Conservation (phyloP, 2,113 vertebrate species). For the Sarotherodon lohbergeri region DNA sequence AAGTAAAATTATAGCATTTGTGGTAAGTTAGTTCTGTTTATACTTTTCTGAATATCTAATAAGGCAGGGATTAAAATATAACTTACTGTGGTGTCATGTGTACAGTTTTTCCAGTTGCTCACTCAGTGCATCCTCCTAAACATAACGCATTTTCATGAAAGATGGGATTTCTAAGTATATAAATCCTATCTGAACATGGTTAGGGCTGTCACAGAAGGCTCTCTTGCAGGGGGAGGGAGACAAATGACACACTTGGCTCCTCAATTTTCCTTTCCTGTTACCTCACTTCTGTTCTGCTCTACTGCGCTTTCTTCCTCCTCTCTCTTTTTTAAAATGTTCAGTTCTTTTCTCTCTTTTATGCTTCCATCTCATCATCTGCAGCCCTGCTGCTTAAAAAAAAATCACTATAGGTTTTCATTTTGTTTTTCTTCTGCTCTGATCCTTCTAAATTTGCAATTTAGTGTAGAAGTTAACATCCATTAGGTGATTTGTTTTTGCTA, state of each 20-base stretch:
- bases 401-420: background rate
- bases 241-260: slow-evolving; percentile 30
- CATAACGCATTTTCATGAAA: background rate
- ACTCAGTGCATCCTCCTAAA: background rate
- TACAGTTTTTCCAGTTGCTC: background rate
- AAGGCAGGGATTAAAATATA: background rate
- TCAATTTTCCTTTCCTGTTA: slow-evolving; percentile 43
- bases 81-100: background rate
- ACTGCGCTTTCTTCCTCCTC: slow-evolving; percentile 1
- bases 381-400: background rate
- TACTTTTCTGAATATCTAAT: background rate
- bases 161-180: background rate
- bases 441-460: background rate
- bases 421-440: background rate
- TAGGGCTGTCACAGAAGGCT: background rate
- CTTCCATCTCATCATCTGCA: background rate
- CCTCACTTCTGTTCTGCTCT: slow-evolving; percentile 49
- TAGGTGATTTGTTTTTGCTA: slow-evolving; percentile 3
- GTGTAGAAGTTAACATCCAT: slow-evolving; percentile 3
- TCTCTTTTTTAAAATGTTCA: background rate
- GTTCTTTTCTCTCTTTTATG: background rate
- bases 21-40: background rate
- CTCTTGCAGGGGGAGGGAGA: slow-evolving; percentile 15
- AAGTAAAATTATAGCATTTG: background rate
- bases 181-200: background rate